Evolutionary conservation across 1,140 invertebrate genomes (phyloP), one percentile per base, ranked within the genome.

Genomic region (Sesamia nonagrioides): DNA sequence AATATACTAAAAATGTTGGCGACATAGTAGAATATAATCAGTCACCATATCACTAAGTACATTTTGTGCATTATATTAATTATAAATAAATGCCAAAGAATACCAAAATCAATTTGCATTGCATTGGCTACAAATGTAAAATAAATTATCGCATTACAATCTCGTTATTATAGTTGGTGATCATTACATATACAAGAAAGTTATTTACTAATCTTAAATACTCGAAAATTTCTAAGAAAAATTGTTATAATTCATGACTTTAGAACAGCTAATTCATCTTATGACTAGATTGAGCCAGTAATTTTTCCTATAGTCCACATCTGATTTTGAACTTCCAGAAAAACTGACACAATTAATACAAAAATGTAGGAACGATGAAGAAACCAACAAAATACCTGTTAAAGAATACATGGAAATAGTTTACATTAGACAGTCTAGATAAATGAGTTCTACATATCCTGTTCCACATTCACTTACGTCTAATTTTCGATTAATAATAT

Each of bases 221-320:
- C 81, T 90, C 84, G 79, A 91, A 91, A 89, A 86, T 91, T 86
- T 81, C 84, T 87, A 88, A 89, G 88, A 89, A 87, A 86, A 82
- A 90, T 89, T 84, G 82, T 86, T 89, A 83, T 88, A 85, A 83
- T 87, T 85, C 84, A 84, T 88, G 88, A 88, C 82, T 89, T 89
- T 88, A 90, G 85, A 92, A 90, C 84, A 92, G 86, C 88, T 93
- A 89, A 93, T 92, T 91, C 88, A 93, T 94, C 69, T 94, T 94
- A 94, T 94, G 93, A 94, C 93, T 94, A 94, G 93, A 94, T 94
- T 94, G 93, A 94, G 93, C 91, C 93, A 94, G 92, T 93, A 84
- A 18, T 89, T 88, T 85, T 88, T 87, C 86, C 88, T 82, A 92
- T 88, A 89, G 86, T 89, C 84, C 86, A 87, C 85, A 80, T 82